These are phyloP conservation scores for Scaptomyza tumidula DNA, from an alignment of 2,888 invertebrate species.

Conservation along the genomic window DNA sequence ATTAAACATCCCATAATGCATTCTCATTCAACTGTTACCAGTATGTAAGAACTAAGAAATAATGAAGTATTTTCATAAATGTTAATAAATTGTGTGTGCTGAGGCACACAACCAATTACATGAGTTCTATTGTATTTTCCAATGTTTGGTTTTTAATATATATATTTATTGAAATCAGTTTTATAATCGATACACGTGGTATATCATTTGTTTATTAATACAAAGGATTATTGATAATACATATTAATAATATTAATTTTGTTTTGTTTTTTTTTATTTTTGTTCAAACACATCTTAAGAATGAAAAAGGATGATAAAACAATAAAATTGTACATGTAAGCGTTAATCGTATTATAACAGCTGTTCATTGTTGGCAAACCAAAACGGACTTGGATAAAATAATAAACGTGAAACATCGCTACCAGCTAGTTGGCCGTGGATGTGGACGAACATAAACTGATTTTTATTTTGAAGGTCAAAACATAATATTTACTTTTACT, in stretches of 20 bases:
- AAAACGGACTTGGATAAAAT: slow-evolving; percentile 29
- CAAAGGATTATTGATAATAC: slow-evolving; percentile 78
- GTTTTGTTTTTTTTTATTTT: slow-evolving; percentile 58
- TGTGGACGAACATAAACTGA: slow-evolving; percentile 70
- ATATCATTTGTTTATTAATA: slow-evolving; percentile 76
- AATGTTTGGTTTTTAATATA: slow-evolving; percentile 51
- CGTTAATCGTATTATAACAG: slow-evolving; percentile 33
- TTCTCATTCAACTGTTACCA: slow-evolving; percentile 49
- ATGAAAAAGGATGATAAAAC: slow-evolving; percentile 54
- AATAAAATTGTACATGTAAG: slow-evolving; percentile 36
- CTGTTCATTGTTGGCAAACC: slow-evolving; percentile 26
- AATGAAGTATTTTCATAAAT: slow-evolving; percentile 63
- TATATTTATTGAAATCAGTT: slow-evolving; percentile 76
- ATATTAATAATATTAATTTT: slow-evolving; percentile 76
- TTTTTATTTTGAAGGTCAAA: slow-evolving; percentile 62
- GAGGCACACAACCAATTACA: slow-evolving; percentile 6
- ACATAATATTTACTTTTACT: slow-evolving; percentile 57
- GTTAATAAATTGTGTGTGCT: slow-evolving; percentile 45
- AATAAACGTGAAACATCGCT: slow-evolving; percentile 20
- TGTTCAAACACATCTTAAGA: slow-evolving; percentile 70
- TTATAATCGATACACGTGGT: slow-evolving; percentile 69
- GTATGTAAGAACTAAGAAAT: slow-evolving; percentile 42
- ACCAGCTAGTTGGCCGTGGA: slow-evolving; percentile 15
- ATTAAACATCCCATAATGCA: slow-evolving; percentile 58
- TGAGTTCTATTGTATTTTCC: neutral